Evolutionary conservation across 2,113 vertebrate genomes (phyloP), one percentile per base, ranked within the genome.

Genomic region (Pelecanoides urinatrix): DNA sequence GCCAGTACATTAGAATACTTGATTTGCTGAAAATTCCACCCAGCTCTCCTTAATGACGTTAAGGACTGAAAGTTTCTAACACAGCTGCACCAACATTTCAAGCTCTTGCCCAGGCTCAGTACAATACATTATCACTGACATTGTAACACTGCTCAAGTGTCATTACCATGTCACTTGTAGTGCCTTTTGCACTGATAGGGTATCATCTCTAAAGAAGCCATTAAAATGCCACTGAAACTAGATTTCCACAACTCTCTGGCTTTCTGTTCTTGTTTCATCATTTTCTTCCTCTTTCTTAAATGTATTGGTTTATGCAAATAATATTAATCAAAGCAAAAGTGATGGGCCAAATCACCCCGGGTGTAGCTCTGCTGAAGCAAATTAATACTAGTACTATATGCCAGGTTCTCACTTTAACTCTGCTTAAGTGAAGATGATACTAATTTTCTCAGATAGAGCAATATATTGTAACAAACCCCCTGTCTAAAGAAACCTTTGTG

Each of bases 21-120:
- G 34, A 91, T 91, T 88, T 93, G 81, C 63, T 94, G 71, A 90
- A 95, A 94, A 94, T 76, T 79, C 49, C 44, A 88, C 66, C 14
- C 81, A 83, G 74, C 8, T 77, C 58, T 88, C 53, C 77, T 80
- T 72, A 75, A 65, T 3, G 2, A 82, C 62, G 8, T 65, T 66
- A 73, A 53, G 61, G 65, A 58, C 49, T 91, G 70, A 58, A 85
- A 89, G 87, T 85, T 95, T 84, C 56, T 53, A 87, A 63, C 0
- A 3, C 47, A 92, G n/a, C 78, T 95, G 77, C 81, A 86, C 38
- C 45, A 65, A 72, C 18, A 47, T 73, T 79, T 76, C 74, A 65
- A 82, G 53, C 26, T 63, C 38, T 55, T 62, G 32, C 62, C 56
- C 53, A 40, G 45, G 38, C 26, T 90, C 42, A 76, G 38, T 36